Evolutionary conservation across 2,113 vertebrate genomes (phyloP).

Genomic region (Crotalus helleri): DNA sequence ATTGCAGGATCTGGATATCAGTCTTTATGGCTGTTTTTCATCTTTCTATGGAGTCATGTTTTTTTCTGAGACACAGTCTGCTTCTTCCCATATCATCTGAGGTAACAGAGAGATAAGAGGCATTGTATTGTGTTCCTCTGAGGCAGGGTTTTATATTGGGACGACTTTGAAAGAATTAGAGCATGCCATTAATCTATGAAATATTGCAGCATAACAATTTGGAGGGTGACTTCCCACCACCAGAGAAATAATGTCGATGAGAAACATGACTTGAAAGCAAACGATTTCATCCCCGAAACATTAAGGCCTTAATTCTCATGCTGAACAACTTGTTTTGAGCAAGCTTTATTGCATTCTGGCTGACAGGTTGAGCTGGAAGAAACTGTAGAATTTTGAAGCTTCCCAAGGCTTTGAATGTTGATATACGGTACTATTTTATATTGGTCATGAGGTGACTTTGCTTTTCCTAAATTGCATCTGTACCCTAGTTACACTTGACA

Average conservation of each 20-base stretch:
- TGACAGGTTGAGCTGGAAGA: background rate
- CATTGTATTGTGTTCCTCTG: background rate
- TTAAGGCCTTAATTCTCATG: background rate
- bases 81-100: background rate
- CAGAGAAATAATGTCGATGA: constrained; percentile 3
- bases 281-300: background rate
- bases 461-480: background rate
- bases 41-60: background rate
- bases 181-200: constrained; percentile 14
- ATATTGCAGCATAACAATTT: constrained; percentile 8
- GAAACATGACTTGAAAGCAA: background rate
- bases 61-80: background rate
- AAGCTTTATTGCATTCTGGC: background rate
- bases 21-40: background rate
- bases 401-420: background rate
- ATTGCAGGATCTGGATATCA: background rate
- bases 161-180: constrained; percentile 9
- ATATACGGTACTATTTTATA: background rate
- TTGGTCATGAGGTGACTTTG: background rate
- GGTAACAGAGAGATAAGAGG: background rate
- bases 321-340: background rate
- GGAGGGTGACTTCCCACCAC: background rate
- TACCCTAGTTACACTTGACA: background rate
- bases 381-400: background rate
- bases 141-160: background rate